Evolutionary conservation across 37 sponge, comb jelly and placozoan genomes (phyloP).

Genomic region (Halisarca cf. caerulea): DNA sequence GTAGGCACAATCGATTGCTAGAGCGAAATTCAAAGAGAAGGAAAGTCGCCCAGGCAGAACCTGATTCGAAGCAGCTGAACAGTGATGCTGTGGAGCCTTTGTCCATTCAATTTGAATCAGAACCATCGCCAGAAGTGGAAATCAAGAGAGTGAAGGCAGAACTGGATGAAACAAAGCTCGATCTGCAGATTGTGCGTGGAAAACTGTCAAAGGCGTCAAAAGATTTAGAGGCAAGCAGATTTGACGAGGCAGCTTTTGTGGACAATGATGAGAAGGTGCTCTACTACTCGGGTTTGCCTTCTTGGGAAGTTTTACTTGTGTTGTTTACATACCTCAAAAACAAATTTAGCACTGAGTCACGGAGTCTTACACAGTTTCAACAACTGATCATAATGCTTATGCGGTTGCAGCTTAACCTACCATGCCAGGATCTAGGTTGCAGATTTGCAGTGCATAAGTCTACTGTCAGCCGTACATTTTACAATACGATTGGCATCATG

Average conservation of each 20-base stretch:
- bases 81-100: not conserved
- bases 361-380: conserved; percentile 12
- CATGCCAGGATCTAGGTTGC: conserved; percentile 25
- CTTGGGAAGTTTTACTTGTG: not conserved
- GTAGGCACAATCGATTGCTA: not conserved
- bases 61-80: not conserved
- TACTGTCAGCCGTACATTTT: conserved; percentile 27
- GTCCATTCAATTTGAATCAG: no score
- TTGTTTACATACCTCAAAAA: not conserved
- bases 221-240: not conserved
- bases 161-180: no score
- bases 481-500: not conserved
- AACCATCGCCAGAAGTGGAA: no score
- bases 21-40: not conserved
- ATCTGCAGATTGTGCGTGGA: not conserved
- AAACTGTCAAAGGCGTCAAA: not conserved
- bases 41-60: not conserved
- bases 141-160: no score
- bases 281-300: not conserved
- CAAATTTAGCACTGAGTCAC: not conserved
- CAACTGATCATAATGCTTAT: conserved; percentile 41
- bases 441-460: conserved; percentile 18
- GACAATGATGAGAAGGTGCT: not conserved
- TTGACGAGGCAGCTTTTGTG: not conserved
- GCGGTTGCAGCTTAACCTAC: conserved; percentile 32